A percentile compares a stretch with the other conserved stretches of the same genome.
These are phyloP conservation scores for Pegoplata infirma DNA, from an alignment of 2,888 invertebrate genomes.

Conservation along the genomic window DNA sequence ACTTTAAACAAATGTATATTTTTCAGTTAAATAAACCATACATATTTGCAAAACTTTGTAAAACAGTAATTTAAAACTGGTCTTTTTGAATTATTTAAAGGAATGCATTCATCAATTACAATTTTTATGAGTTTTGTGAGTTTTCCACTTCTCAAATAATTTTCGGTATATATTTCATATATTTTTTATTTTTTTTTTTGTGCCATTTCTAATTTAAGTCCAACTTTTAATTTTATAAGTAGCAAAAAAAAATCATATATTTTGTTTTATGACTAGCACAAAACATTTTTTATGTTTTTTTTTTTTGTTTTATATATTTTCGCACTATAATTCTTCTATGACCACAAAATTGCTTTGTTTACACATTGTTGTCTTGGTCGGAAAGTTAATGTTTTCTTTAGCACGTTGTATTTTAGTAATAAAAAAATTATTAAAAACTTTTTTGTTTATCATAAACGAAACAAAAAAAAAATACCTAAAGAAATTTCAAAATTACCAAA, in stretches of 20 bases:
- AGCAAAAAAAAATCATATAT: too few species aligned
- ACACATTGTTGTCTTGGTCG: constrained; percentile 40
- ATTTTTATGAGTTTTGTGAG: too few species aligned
- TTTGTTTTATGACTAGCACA: neutral
- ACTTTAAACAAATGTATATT: too few species aligned
- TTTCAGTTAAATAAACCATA: too few species aligned
- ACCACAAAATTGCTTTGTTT: constrained; percentile 57
- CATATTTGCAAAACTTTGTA: too few species aligned
- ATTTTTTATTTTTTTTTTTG: too few species aligned
- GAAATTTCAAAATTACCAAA: constrained; percentile 35
- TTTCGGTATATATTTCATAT: too few species aligned
- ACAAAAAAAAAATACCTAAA: constrained; percentile 8
- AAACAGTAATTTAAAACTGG: too few species aligned
- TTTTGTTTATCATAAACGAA: constrained; percentile 1
- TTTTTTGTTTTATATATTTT: neutral
- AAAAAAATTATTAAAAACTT: constrained; percentile 37
- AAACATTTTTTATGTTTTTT: neutral
- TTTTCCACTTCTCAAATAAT: too few species aligned
- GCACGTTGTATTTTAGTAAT: constrained; percentile 34
- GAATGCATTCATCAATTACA: too few species aligned
- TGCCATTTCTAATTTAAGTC: too few species aligned
- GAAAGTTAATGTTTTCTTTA: constrained; percentile 43
- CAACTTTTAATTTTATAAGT: neutral
- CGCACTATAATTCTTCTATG: constrained; percentile 16
- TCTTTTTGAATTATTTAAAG: too few species aligned